Evolutionary conservation across 1,140 invertebrate genomes (phyloP), one percentile per base, ranked within the genome.

Genomic region (Heterodera schachtii): DNA sequence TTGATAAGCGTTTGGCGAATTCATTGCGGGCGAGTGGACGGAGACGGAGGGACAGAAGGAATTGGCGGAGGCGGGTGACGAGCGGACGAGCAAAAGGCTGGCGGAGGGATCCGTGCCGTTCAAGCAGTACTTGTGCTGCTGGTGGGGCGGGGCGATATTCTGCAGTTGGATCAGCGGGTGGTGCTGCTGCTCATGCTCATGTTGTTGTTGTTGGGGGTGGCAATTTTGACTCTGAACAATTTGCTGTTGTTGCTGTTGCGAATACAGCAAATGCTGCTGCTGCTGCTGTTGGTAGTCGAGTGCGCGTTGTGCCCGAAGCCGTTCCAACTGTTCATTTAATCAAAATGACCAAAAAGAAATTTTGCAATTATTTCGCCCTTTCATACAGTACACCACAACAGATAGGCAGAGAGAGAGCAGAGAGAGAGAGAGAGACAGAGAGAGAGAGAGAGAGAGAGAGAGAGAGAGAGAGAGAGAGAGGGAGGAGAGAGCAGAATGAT

Each of bases 311-410:
- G 75, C n/a, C 13, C 64, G 75, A 43, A 76, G 44, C 6, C 66
- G 75, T 47, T 76, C 75, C 75, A 76, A 31, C 75, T 73, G 46
- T 46, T 73, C 49, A 31, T 31, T 31, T 31, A 31, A 31, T 31
- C 31, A 31, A 31, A 31, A 31, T 21, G 66, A 67, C 66, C n/a
- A 67, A n/a, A 67, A 21, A n/a, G 66, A 67, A 21, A 21, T 21
- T 21, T n/a, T 67, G n/a, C n/a, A 67, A 67, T n/a, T 67, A n/a
- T 67, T 67, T 1, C n/a, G n/a, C n/a, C 66, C 66, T n/a, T 67
- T 67, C 66, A n/a, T 67, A 21, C 66, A 31, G 31, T 31, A 31
- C 31, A 31, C 31, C 31, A 31, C 31, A 31, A 31, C 31, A 31
- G 31, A 31, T 31, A 31, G 31, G 31, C 31, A 31, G 31, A 31